phyloP scores from a whole-genome alignment of 2,113 vertebrate species.

The Phasianus colchicus region DNA sequence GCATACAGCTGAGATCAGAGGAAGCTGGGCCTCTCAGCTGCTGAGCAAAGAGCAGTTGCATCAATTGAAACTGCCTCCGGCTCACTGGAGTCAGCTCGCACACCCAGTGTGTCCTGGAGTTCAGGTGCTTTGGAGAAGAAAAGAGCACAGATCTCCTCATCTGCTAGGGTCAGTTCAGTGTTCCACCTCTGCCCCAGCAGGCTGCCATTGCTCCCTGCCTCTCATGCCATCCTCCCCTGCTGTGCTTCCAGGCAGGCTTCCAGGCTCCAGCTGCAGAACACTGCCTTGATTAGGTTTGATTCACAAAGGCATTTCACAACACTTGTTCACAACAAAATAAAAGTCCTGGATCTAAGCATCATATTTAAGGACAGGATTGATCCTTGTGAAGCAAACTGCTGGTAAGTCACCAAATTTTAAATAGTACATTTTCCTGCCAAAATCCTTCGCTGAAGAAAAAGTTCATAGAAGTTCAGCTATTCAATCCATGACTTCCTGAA shows the following conservation, averaged over 20 bases:
- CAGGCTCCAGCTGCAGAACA: slow-evolving; percentile 59
- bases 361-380: slow-evolving; percentile 20
- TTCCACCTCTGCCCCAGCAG: slow-evolving; percentile 28
- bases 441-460: slow-evolving; percentile 1
- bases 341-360: slow-evolving; percentile 22
- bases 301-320: slow-evolving; percentile 65
- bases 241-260: slow-evolving; percentile 46
- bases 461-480: neutral
- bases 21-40: slow-evolving; percentile 43
- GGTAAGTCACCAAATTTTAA: slow-evolving; percentile 14
- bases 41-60: slow-evolving; percentile 67
- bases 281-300: slow-evolving; percentile 54
- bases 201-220: neutral
- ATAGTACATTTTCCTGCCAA: neutral
- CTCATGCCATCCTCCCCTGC: neutral
- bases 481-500: neutral
- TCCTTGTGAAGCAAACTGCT: neutral
- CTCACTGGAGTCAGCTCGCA: slow-evolving; percentile 18
- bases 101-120: slow-evolving; percentile 29
- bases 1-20: neutral
- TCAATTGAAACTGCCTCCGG: slow-evolving; percentile 54
- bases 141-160: neutral
- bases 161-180: neutral
- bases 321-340: slow-evolving; percentile 46
- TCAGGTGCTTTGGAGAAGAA: neutral